A percentile compares a stretch with the other conserved stretches of the same genome.
Conservation (phyloP, 2,888 invertebrate species). For the Yponomeuta evonymella region DNA sequence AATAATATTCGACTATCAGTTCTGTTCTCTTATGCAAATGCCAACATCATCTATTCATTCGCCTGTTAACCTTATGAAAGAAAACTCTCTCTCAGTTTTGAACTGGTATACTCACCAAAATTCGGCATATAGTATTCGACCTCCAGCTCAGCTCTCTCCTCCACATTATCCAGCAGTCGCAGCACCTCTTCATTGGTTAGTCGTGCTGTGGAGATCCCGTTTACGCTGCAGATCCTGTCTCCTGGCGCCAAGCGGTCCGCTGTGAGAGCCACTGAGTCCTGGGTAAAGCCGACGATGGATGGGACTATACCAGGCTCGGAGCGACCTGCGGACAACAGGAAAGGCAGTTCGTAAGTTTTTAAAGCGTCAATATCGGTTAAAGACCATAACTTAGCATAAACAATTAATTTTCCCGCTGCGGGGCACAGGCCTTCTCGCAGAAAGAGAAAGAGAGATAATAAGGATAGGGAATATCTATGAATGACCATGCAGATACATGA, state of each 20-base stretch:
- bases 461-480: no score
- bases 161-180: conserved; percentile 83
- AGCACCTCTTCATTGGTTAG: conserved; percentile 87
- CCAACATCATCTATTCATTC: no score
- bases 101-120: conserved; percentile 77
- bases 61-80: no score
- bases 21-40: no score
- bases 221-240: conserved; percentile 87
- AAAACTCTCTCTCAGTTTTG: no score
- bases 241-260: conserved; percentile 88
- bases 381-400: no score
- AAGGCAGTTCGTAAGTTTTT: neutral
- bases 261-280: conserved; percentile 82
- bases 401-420: no score
- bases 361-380: no score
- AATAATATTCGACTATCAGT: no score
- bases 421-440: no score
- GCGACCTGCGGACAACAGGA: conserved; percentile 70
- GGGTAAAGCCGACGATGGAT: conserved; percentile 80
- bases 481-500: no score
- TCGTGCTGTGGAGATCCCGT: conserved; percentile 85
- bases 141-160: conserved; percentile 85
- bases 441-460: no score
- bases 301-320: conserved; percentile 81
- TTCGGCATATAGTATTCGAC: conserved; percentile 90